Evolutionary conservation across 2,888 invertebrate genomes (phyloP), one percentile per base, ranked within the genome.

Genomic region (Operophtera brumata): DNA sequence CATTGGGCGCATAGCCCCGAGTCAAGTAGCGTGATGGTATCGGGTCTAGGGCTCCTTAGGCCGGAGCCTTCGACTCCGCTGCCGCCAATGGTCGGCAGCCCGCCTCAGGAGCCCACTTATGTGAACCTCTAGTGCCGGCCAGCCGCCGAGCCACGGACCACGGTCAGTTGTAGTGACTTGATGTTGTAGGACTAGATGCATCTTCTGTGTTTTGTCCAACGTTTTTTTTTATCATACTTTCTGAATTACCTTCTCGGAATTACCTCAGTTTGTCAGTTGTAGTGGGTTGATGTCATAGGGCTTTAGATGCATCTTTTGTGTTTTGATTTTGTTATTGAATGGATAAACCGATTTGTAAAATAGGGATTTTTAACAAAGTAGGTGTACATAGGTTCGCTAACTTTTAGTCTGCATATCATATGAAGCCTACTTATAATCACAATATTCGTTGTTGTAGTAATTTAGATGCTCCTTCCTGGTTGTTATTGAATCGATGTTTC

Each of bases 21-120:
- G 86, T 89, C 90, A 86, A 91, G 86, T 91, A 92, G 88, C 89
- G 92, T 90, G 81, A 79, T 90, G 87, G 87, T 90, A 52, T 85
- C 88, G 14, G 88, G 88, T 59, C 71, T 90, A 59, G 90, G 88
- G 71, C 84, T 89, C 56, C 89, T 82, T 64, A 81, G 90, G 72
- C 87, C 92, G 74, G 92, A 91, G 88, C 90, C 91, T 77, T 83
- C 87, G 78, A 78, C 90, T 65, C 87, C 90, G 60, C 84, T 90
- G 70, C 86, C 86, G 59, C 78, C 81, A 53, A 80, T 88, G 64
- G 84, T 86, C 59, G 91, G 92, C 68, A 92, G 93, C 81, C 92
- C 93, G 71, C 94, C 94, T 62, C 96, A 96, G 91, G 96, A 96
- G 91, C 96, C 96, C 71, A 96, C 97, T 75, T 97, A 97, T 92